These are phyloP conservation scores for Brachyistius frenatus DNA, from an alignment of 2,113 vertebrate species.

Conservation along the genomic window DNA sequence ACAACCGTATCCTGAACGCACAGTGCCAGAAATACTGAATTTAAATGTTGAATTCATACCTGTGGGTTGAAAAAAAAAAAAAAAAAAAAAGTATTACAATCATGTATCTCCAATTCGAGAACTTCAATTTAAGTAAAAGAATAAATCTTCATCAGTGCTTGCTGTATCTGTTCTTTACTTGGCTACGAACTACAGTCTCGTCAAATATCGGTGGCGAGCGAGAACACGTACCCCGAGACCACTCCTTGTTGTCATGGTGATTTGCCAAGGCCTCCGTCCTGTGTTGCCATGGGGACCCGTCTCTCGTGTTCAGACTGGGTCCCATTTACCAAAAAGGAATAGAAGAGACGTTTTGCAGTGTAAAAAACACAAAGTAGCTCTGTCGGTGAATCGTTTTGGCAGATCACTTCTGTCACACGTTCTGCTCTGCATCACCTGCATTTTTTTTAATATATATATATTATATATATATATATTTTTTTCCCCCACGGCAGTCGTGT, in stretches of 20 bases:
- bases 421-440: too few species aligned
- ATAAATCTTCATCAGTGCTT: neutral
- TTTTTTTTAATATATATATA: too few species aligned
- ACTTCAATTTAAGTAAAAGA: too few species aligned
- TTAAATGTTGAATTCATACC: neutral
- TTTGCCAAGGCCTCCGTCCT: conserved; percentile 50
- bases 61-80: too few species aligned
- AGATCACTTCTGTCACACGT: too few species aligned
- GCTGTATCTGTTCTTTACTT: neutral
- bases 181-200: conserved; percentile 1
- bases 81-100: too few species aligned
- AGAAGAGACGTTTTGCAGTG: conserved; percentile 2
- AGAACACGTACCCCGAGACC: conserved; percentile 44
- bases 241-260: conserved; percentile 74
- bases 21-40: neutral
- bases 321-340: conserved; percentile 15
- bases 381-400: neutral
- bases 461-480: too few species aligned
- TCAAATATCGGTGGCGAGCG: conserved; percentile 17
- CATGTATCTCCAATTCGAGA: too few species aligned
- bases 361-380: neutral
- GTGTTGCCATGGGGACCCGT: conserved; percentile 68
- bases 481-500: neutral
- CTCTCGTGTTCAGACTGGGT: conserved; percentile 41
- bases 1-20: neutral